Conservation (phyloP, 2,113 vertebrate species). For the Xenopus laevis region DNA sequence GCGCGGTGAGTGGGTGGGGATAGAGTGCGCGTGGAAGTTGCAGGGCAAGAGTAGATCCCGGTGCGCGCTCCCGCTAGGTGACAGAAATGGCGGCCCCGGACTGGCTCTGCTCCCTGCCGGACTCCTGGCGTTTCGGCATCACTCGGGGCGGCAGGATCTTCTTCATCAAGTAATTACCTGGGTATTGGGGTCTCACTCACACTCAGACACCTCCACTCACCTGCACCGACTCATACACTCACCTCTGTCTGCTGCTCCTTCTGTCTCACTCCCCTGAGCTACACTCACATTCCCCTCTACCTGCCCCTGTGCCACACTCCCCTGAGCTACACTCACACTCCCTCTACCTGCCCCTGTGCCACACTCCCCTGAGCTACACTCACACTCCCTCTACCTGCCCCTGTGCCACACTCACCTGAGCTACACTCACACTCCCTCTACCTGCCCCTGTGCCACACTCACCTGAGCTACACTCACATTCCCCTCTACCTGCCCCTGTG, state of each 20-base stretch:
- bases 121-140: conserved; percentile 82
- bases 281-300: too few relatives aligned
- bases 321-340: too few relatives aligned
- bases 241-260: not conserved
- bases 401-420: too few relatives aligned
- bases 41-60: not conserved
- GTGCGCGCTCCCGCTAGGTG: conserved; percentile 41
- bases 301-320: too few relatives aligned
- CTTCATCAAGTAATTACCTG: conserved; percentile 78
- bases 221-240: not conserved
- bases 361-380: too few relatives aligned
- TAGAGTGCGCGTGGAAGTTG: not conserved
- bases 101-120: conserved; percentile 80
- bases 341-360: too few relatives aligned
- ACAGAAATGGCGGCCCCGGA: conserved; percentile 88
- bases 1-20: not conserved
- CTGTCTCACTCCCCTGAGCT: too few relatives aligned
- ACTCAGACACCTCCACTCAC: not conserved
- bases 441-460: too few relatives aligned
- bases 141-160: conserved; percentile 85
- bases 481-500: too few relatives aligned
- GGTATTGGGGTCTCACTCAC: not conserved
- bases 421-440: too few relatives aligned
- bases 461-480: too few relatives aligned
- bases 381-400: too few relatives aligned